Evolutionary conservation across 2,113 vertebrate genomes (phyloP).

Genomic region (Bubo bubo): DNA sequence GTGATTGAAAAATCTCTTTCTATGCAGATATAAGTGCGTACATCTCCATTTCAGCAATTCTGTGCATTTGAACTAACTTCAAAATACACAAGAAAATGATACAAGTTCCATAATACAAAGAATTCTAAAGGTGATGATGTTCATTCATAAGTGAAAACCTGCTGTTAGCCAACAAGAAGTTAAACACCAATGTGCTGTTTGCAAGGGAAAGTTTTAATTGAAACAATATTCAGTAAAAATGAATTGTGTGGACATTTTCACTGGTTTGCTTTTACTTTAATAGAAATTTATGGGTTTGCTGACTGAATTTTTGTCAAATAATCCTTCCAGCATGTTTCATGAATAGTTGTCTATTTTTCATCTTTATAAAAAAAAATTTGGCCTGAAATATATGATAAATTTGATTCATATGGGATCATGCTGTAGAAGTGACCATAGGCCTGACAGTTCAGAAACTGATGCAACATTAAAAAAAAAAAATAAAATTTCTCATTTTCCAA

Average conservation of each 20-base stretch:
- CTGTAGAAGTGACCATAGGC: background rate
- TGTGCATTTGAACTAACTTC: background rate
- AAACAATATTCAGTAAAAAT: background rate
- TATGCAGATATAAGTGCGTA: background rate
- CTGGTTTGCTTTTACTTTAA: background rate
- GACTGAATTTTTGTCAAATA: background rate
- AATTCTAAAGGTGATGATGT: background rate
- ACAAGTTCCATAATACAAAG: background rate
- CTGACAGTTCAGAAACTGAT: background rate
- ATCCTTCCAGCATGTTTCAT: background rate
- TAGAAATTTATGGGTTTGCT: background rate
- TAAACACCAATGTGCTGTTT: background rate
- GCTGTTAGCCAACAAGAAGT: background rate
- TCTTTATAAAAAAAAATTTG: background rate
- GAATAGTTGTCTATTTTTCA: background rate
- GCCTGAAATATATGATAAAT: background rate
- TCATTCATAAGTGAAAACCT: background rate
- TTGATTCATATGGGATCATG: background rate
- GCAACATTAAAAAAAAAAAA: background rate
- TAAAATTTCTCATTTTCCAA: background rate
- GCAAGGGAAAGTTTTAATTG: background rate
- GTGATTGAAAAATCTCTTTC: background rate
- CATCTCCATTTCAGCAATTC: background rate
- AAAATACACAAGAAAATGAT: background rate
- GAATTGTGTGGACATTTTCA: background rate